phyloP scores from a whole-genome alignment of 2,113 vertebrate species.

The Brachirus orientalis region DNA sequence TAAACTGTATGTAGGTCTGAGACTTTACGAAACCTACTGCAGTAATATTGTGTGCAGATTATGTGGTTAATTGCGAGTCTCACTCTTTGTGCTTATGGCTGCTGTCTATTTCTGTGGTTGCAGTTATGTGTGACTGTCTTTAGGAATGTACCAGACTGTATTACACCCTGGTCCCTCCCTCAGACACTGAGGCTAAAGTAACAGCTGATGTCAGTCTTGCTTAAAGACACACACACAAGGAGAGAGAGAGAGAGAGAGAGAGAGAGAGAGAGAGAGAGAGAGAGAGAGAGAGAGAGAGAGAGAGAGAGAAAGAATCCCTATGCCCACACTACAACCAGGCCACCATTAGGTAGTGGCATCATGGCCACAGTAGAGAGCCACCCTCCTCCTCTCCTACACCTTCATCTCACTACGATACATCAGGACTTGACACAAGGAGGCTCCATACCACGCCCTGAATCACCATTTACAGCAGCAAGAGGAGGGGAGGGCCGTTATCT shows the following conservation, averaged over 20 bases:
- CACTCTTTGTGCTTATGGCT: conserved; percentile 46
- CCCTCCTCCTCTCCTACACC: conserved; percentile 33
- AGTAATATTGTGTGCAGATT: conserved; percentile 11
- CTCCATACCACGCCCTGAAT: conserved; percentile 32
- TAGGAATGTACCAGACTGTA: conserved; percentile 69
- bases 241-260: not conserved
- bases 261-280: not conserved
- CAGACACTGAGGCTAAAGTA: conserved; percentile 73
- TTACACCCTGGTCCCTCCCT: conserved; percentile 73
- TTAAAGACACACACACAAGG: conserved; percentile 66
- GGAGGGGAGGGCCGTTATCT: conserved; percentile 50
- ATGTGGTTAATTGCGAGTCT: conserved; percentile 46
- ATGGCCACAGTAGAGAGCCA: conserved; percentile 46
- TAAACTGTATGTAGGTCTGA: not conserved
- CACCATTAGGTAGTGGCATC: conserved; percentile 34
- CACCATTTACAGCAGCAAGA: conserved; percentile 53
- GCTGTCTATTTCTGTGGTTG: conserved; percentile 78
- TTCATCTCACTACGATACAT: conserved; percentile 38
- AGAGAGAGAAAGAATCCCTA: not conserved
- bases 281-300: not conserved
- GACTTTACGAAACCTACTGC: not conserved
- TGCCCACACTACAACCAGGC: conserved; percentile 54
- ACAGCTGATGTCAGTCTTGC: conserved; percentile 75
- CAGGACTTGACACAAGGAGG: conserved; percentile 46
- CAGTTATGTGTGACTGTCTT: conserved; percentile 77